These are phyloP conservation scores for Eulemur macaco DNA, from an alignment of 2,113 vertebrate species.

Conservation along the genomic window DNA sequence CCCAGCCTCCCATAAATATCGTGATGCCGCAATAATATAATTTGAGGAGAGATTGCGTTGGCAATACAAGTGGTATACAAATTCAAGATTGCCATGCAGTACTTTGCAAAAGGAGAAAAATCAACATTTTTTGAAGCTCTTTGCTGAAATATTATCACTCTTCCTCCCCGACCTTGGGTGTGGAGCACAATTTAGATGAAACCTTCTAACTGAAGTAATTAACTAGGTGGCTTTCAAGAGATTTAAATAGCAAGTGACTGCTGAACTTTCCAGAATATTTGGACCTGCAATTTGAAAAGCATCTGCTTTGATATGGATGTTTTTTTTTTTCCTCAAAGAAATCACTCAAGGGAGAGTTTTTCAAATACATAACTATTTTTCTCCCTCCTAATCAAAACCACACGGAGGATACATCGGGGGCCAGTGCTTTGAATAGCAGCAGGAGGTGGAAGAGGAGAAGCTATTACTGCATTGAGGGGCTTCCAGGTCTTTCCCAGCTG, in stretches of 20 bases:
- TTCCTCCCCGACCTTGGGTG: conserved; percentile 80
- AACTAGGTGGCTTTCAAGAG: conserved; percentile 84
- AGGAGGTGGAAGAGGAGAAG: conserved; percentile 72
- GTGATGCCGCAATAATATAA: neutral
- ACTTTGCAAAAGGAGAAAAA: conserved; percentile 56
- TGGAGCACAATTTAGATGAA: conserved; percentile 78
- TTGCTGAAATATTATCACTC: conserved; percentile 57
- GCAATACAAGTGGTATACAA: conserved; percentile 61
- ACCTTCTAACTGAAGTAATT: conserved; percentile 86
- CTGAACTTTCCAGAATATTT: conserved; percentile 85
- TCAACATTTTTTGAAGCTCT: conserved; percentile 73
- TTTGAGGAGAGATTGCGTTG: conserved; percentile 39
- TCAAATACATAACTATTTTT: conserved; percentile 82
- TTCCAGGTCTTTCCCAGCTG: conserved; percentile 74
- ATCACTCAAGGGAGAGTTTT: conserved; percentile 83
- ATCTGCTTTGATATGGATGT: conserved; percentile 79
- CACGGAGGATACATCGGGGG: conserved; percentile 55
- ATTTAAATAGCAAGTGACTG: conserved; percentile 84
- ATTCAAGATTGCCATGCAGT: conserved; percentile 39
- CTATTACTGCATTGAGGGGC: conserved; percentile 62
- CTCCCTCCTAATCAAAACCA: conserved; percentile 78
- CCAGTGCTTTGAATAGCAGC: conserved; percentile 77
- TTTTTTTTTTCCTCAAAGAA: conserved; percentile 81
- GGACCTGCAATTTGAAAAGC: conserved; percentile 80
- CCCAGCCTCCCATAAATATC: conserved; percentile 31